Base-by-base conservation (phyloP, 2,888 invertebrate genomes). In the Noctua pronuba region DNA sequence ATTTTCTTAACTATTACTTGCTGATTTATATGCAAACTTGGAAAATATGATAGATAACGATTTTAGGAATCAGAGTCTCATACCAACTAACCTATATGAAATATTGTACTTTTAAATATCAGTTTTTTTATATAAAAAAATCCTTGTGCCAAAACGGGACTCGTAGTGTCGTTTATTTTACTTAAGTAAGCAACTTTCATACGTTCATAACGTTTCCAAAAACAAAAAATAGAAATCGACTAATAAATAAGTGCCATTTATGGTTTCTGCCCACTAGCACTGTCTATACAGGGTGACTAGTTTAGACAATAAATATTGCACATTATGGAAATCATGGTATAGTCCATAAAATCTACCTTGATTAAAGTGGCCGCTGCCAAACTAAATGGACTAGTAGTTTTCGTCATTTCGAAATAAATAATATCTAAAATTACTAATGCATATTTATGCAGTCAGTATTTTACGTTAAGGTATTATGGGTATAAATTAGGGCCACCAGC, bases 181-280 rank as follows among this genome's bases (percentile, higher is more conserved):
- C 2, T 2, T 31, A 2, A 71, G 31, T 31, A 3, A 71, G 31
- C 28, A 58, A 58, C 58, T 58, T 58, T 55, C n/a, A 11, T 4
- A 28, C 7, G 28, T 58, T 55, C n/a, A 18, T 1, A 31, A 31
- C 18, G 7, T 55, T 16, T 4, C 31, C 18, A 28, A 68, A 68
- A 31, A 46, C 35, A 11, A 13, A 16, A 18, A 67, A 44, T 24
- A 77, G 64, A 78, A 78, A 78, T 65, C 78, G 31, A 7, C 2
- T 8, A 8, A 65, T 28, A 65, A n/a, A 78, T 41, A 21, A 1
- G 5, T n/a, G 31, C 64, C 44, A 16, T 69, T 38, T 69, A 1
- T 16, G 24, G 21, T 46, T 24, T 8, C 18, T 5, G 18, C 78
- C 78, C 38, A 78, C 78, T 31, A 7, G 0, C 5, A 4, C 2